Evolutionary conservation across 2,113 vertebrate species (phyloP).

Genomic region (Takifugu bimaculatus): DNA sequence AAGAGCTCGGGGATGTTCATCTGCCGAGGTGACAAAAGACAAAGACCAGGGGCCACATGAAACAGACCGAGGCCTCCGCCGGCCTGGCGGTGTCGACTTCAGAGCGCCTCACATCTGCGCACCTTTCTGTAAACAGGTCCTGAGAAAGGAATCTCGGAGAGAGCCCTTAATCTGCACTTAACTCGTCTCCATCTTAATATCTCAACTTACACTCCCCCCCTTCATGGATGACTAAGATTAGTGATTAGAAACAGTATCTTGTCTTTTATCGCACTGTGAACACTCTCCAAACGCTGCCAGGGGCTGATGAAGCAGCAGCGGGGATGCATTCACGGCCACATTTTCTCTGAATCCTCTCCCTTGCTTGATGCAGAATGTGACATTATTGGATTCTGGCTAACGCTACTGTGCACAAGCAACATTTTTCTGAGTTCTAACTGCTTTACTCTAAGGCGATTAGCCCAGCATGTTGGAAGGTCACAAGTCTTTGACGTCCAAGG

Average conservation of each 20-base stretch:
- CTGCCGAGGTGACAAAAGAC: slow-evolving; percentile 41
- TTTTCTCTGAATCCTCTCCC: no score
- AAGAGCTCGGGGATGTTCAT: slow-evolving; percentile 35
- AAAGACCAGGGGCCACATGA: slow-evolving; percentile 25
- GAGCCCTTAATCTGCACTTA: slow-evolving; percentile 39
- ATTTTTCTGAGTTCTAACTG: slow-evolving; percentile 2
- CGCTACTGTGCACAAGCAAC: background rate
- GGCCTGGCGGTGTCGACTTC: slow-evolving; percentile 40
- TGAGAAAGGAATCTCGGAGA: slow-evolving; percentile 29
- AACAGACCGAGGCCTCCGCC: slow-evolving; percentile 46
- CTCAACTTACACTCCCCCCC: slow-evolving; percentile 9
- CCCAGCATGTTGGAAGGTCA: background rate
- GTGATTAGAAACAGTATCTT: slow-evolving; percentile 21
- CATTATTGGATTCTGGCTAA: background rate
- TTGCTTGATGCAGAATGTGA: background rate
- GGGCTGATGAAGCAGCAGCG: background rate
- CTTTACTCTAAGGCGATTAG: background rate
- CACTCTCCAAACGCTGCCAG: slow-evolving; percentile 31
- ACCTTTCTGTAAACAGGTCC: slow-evolving; percentile 49
- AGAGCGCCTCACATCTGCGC: slow-evolving; percentile 29
- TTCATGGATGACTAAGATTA: slow-evolving; percentile 32
- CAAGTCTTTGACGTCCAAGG: background rate
- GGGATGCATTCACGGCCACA: background rate
- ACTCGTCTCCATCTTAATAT: slow-evolving; percentile 17
- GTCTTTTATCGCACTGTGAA: slow-evolving; percentile 24